Conservation (phyloP, 1,140 invertebrate genomes). For the Chionoecetes opilio region DNA sequence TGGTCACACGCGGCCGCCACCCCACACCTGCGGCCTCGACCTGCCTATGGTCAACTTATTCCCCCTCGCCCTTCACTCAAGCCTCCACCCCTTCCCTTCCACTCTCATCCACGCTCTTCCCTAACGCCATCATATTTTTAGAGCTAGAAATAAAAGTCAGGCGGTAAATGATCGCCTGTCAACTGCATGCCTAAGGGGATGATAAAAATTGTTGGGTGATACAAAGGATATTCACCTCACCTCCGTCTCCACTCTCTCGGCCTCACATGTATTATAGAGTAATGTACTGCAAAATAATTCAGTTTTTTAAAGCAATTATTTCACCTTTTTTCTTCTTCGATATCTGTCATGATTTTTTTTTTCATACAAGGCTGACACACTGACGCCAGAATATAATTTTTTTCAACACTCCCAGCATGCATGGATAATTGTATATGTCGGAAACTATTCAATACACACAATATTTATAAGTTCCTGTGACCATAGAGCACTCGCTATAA, state of each 20-base stretch:
- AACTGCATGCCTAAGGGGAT: neutral
- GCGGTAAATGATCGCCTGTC: neutral
- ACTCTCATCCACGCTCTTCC: slow-evolving; percentile 1
- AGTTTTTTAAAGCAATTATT: too few species aligned
- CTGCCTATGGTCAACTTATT: neutral
- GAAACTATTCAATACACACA: neutral
- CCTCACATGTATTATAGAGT: neutral
- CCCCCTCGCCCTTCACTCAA: neutral
- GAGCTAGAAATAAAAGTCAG: neutral
- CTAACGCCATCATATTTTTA: neutral
- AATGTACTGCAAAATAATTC: too few species aligned
- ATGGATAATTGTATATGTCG: neutral
- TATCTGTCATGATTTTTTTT: neutral
- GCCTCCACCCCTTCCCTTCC: slow-evolving; percentile 2
- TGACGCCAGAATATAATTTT: neutral
- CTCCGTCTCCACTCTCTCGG: neutral
- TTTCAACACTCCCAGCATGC: neutral
- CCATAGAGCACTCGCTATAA: neutral
- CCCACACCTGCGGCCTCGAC: neutral
- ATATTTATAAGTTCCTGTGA: neutral
- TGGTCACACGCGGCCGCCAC: slow-evolving; percentile 11
- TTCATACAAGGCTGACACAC: neutral
- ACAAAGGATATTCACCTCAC: neutral
- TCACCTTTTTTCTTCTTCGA: neutral
- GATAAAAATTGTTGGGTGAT: neutral